A percentile compares a stretch with the other conserved stretches of the same genome.
phyloP scores from a whole-genome alignment of 2,113 vertebrate species.

The Elaphurus davidianus region DNA sequence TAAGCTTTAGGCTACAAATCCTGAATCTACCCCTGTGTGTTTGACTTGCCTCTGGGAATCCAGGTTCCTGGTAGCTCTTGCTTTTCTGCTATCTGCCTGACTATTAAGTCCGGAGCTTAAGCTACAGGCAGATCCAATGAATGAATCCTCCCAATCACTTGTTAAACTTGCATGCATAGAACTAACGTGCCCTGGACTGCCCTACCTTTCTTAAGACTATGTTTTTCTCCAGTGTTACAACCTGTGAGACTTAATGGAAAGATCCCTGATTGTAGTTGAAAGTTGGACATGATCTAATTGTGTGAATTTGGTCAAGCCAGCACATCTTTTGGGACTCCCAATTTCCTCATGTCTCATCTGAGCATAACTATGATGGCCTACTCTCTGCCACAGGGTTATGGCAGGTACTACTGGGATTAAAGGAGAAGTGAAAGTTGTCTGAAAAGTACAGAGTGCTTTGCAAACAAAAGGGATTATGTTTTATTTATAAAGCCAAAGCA shows the following conservation, averaged over 20 bases:
- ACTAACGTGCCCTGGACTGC: neutral
- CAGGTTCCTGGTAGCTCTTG: neutral
- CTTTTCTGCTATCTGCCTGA: neutral
- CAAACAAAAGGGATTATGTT: conserved; percentile 8
- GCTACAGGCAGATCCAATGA: neutral
- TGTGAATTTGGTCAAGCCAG: neutral
- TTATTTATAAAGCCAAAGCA: conserved; percentile 38
- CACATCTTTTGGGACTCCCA: neutral
- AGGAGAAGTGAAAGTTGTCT: neutral
- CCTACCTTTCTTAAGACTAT: neutral
- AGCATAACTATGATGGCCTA: neutral
- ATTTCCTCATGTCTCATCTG: neutral
- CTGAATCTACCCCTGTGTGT: neutral
- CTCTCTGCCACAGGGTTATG: neutral
- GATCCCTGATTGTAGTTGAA: neutral
- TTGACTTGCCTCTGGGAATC: neutral
- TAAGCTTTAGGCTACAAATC: neutral
- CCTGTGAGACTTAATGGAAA: neutral
- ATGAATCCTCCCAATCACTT: neutral
- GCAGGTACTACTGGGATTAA: neutral
- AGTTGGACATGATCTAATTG: neutral
- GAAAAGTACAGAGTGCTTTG: neutral
- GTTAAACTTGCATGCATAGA: neutral
- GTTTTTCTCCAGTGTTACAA: neutral
- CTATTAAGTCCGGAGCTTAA: neutral